A percentile compares a stretch with the other conserved stretches of the same genome.
phyloP scores from a whole-genome alignment of 2,797 vertebrate genomes.

The Peromyscus aztecus region DNA sequence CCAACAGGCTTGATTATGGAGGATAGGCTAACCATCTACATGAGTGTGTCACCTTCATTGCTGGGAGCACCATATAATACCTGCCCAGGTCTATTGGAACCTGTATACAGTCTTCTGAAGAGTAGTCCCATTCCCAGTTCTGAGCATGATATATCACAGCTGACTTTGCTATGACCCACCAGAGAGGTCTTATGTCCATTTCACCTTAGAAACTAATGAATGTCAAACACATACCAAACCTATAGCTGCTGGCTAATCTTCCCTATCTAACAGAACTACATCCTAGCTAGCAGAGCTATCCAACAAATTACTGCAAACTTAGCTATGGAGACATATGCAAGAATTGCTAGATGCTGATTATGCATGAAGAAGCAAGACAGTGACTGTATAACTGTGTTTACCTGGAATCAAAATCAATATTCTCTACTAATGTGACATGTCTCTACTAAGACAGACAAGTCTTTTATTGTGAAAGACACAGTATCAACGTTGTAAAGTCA shows the following conservation, averaged over 20 bases:
- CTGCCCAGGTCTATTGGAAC: neutral
- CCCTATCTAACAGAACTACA: neutral
- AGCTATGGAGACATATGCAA: neutral
- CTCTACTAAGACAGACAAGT: neutral
- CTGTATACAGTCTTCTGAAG: neutral
- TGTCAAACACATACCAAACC: neutral
- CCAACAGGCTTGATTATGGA: neutral
- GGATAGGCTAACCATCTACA: neutral
- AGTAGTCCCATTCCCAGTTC: neutral
- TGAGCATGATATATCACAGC: neutral
- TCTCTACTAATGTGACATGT: neutral
- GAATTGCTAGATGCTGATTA: neutral
- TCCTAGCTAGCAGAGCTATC: neutral
- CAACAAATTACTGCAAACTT: neutral
- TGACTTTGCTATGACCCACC: neutral
- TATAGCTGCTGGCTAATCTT: neutral
- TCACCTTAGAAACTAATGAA: neutral
- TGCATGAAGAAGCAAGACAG: neutral
- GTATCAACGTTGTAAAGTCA: neutral
- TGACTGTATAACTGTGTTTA: neutral
- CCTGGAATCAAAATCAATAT: neutral
- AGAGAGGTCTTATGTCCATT: neutral
- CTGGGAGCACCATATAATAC: neutral
- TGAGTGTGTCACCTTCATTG: neutral
- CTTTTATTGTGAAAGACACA: neutral